phyloP scores from a whole-genome alignment of 1,140 invertebrate genomes.

The Aphelenchoides fujianensis region DNA sequence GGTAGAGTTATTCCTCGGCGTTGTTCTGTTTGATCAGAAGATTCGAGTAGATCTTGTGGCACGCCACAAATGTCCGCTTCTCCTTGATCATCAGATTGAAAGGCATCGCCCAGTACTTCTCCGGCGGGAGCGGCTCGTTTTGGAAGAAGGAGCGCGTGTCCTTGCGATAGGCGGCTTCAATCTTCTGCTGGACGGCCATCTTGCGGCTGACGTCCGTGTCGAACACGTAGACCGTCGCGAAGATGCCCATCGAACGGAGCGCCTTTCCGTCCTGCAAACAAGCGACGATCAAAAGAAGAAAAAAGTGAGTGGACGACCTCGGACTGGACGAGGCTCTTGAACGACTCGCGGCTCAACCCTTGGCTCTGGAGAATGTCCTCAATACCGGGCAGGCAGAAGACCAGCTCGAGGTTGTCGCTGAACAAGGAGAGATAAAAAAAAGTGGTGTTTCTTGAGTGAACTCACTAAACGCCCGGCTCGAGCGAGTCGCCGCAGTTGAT shows the following conservation, averaged over 20 bases:
- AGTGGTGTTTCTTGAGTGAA: too few species aligned
- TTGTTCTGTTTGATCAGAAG: constrained; percentile 57
- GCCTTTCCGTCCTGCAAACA: constrained; percentile 54
- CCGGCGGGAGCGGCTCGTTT: constrained; percentile 41
- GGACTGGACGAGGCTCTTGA: constrained; percentile 51
- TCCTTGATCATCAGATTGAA: constrained; percentile 47
- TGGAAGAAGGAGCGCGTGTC: constrained; percentile 52
- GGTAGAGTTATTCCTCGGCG: too few species aligned
- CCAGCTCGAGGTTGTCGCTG: constrained; percentile 60
- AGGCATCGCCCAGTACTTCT: constrained; percentile 25
- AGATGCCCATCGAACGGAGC: constrained; percentile 58
- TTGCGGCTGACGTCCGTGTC: constrained; percentile 58
- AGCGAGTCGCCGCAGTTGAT: too few species aligned
- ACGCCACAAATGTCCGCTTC: constrained; percentile 54
- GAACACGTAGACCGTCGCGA: constrained; percentile 60
- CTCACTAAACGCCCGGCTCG: too few species aligned
- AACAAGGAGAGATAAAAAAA: too few species aligned
- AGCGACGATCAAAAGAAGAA: not conserved
- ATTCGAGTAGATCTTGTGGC: constrained; percentile 61
- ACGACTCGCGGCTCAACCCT: constrained; percentile 57
- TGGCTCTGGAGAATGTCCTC: constrained; percentile 57
- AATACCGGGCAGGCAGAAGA: constrained; percentile 57
- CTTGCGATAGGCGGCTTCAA: constrained; percentile 58
- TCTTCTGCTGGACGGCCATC: constrained; percentile 54
- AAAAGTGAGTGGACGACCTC: constrained; percentile 45